Percentiles rank a stretch among this genome's conserved stretches.
Evolutionary conservation across 2,113 vertebrate genomes (phyloP).

Genomic region (Tragelaphus strepsiceros): DNA sequence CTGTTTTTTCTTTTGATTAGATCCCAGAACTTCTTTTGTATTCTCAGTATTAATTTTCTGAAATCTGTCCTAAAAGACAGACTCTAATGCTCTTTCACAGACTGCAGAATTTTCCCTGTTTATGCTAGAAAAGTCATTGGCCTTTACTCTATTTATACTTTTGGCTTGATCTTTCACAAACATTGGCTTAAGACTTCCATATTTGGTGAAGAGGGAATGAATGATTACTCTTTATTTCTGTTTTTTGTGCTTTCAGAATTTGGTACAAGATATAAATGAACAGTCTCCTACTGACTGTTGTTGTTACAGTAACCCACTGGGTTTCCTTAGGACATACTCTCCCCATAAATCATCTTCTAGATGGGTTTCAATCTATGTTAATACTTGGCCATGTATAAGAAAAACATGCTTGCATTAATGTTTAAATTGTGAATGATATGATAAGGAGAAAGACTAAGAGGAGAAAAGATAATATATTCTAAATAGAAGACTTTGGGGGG

Average conservation of each 20-base stretch:
- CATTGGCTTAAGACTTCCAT: slow-evolving; percentile 33
- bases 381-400: background rate
- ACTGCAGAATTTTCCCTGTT: slow-evolving; percentile 6
- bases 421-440: background rate
- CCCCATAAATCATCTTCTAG: background rate
- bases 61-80: slow-evolving; percentile 29
- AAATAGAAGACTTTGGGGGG: background rate
- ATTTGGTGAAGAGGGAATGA: slow-evolving; percentile 48
- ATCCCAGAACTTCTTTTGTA: slow-evolving; percentile 44
- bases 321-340: background rate
- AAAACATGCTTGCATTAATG: background rate
- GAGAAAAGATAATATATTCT: background rate
- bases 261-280: slow-evolving; percentile 1
- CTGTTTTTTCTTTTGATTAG: slow-evolving; percentile 61
- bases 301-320: background rate
- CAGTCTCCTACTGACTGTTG: slow-evolving; percentile 3
- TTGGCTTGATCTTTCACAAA: slow-evolving; percentile 26
- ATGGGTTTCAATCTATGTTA: background rate
- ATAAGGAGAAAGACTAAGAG: background rate
- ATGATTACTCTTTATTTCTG: slow-evolving; percentile 27
- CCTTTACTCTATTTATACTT: slow-evolving; percentile 57
- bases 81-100: background rate
- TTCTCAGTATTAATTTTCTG: slow-evolving; percentile 56
- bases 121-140: slow-evolving; percentile 34
- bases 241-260: slow-evolving; percentile 37